A percentile compares a stretch with the other conserved stretches of the same genome.
Conservation (phyloP, 2,888 invertebrate species). For the Hypomecis punctinalis region DNA sequence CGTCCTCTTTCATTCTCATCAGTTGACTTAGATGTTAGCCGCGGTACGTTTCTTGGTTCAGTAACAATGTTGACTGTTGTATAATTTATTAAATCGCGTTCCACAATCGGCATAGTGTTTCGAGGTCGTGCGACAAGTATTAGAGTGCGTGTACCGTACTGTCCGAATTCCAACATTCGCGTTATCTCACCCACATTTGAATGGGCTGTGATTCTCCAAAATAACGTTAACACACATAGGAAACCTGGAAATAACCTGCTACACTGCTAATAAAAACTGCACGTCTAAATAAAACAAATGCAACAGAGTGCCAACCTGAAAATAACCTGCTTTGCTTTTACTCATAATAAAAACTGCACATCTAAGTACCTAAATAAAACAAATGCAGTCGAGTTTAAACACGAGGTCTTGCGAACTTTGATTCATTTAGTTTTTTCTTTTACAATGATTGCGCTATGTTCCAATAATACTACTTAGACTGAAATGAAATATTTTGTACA, state of each 20-base stretch:
- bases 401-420: no score
- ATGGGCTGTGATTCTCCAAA: constrained; percentile 49
- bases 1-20: constrained; percentile 20
- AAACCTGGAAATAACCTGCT: constrained; percentile 9
- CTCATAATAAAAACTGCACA: background rate
- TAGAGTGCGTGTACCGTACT: constrained; percentile 62
- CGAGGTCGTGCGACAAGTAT: constrained; percentile 46
- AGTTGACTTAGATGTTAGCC: constrained; percentile 41
- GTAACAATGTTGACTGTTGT: constrained; percentile 28
- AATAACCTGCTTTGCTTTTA: background rate
- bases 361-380: no score
- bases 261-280: constrained; percentile 5
- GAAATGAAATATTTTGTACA: no score
- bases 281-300: background rate
- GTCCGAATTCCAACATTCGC: constrained; percentile 75
- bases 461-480: no score
- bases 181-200: constrained; percentile 76
- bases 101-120: constrained; percentile 39
- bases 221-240: constrained; percentile 42
- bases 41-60: constrained; percentile 25
- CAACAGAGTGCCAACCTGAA: no score
- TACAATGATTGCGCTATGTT: no score
- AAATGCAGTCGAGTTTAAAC: no score
- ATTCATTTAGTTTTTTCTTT: no score
- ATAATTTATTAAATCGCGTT: constrained; percentile 32